Conservation (phyloP, 2,113 vertebrate species). For the Uropsilus gracilis region DNA sequence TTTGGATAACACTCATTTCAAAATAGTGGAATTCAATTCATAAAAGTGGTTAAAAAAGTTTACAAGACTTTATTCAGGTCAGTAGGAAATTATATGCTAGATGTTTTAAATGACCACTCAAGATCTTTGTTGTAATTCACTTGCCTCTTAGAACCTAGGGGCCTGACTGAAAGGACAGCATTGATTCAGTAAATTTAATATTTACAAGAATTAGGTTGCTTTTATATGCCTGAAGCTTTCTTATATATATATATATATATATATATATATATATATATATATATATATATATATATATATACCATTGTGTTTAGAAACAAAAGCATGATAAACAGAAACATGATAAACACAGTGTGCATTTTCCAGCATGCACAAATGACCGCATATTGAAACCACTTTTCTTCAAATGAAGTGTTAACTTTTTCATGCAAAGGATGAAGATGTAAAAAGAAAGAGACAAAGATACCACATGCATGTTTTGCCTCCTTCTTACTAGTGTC, state of each 20-base stretch:
- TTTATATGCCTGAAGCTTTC: not conserved
- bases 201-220: slow-evolving; percentile 24
- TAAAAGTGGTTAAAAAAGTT: not conserved
- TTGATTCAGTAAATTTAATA: slow-evolving; percentile 26
- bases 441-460: not conserved
- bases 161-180: not conserved
- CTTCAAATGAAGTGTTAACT: not conserved
- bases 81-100: slow-evolving; percentile 14
- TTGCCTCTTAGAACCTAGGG: not conserved
- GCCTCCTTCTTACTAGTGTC: not conserved
- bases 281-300: too few relatives aligned
- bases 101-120: not conserved
- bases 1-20: not conserved
- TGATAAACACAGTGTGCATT: not conserved
- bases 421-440: slow-evolving; percentile 25
- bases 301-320: not conserved
- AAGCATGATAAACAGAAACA: not conserved
- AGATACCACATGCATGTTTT: not conserved
- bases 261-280: too few relatives aligned
- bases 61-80: not conserved
- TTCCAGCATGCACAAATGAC: slow-evolving; percentile 26
- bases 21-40: slow-evolving; percentile 4
- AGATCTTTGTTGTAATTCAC: slow-evolving; percentile 25
- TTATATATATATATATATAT: too few relatives aligned
- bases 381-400: not conserved